phyloP scores from a whole-genome alignment of 2,888 invertebrate genomes.

The Acrobeloides nanus region DNA sequence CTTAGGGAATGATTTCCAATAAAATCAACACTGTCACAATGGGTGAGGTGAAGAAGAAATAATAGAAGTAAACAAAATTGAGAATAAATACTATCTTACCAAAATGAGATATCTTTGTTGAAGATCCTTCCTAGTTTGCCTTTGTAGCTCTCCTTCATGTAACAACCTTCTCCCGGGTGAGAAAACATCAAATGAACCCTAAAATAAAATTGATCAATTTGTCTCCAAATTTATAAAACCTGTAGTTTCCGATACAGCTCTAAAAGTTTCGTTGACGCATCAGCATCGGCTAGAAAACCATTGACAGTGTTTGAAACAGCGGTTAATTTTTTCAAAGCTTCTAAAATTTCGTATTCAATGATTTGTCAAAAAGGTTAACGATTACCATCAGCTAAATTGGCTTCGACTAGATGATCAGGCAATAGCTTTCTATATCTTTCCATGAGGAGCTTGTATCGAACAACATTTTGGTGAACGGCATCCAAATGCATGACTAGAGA shows the following conservation, averaged over 20 bases:
- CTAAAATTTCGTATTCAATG: conserved; percentile 18
- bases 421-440: conserved; percentile 33
- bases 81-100: too few species aligned
- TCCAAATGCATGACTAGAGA: conserved; percentile 27
- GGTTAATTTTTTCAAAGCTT: conserved; percentile 35
- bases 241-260: conserved; percentile 37
- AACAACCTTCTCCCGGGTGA: conserved; percentile 37
- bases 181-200: conserved; percentile 42
- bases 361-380: too few species aligned
- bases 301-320: conserved; percentile 36
- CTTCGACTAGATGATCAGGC: conserved; percentile 24
- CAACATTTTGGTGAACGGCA: conserved; percentile 26
- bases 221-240: conserved; percentile 19
- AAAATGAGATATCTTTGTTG: conserved; percentile 39
- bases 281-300: conserved; percentile 34
- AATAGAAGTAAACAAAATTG: too few species aligned
- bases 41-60: too few species aligned
- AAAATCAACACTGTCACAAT: too few species aligned
- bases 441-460: conserved; percentile 47
- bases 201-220: conserved; percentile 2
- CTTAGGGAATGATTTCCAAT: too few species aligned
- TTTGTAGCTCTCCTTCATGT: conserved; percentile 36
- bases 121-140: conserved; percentile 41
- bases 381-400: conserved; percentile 20
- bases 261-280: conserved; percentile 32